Evolutionary conservation across 2,888 invertebrate genomes (phyloP).

Genomic region (Calameuta pallipes): DNA sequence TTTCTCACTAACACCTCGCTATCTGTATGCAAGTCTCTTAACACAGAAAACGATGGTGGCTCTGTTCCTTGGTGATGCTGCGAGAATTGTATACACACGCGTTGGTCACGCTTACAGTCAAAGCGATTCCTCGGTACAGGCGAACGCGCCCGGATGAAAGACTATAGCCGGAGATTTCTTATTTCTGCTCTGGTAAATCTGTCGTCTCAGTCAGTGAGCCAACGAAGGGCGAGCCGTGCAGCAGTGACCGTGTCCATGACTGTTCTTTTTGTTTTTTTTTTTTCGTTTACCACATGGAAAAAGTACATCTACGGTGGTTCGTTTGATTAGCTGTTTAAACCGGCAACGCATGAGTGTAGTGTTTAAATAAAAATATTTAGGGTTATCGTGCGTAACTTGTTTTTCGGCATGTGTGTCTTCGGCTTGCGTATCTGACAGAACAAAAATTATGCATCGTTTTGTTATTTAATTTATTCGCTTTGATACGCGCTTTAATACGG

Average conservation of each 20-base stretch:
- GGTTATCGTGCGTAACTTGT: not conserved
- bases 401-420: not conserved
- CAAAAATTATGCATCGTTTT: not conserved
- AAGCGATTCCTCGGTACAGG: not conserved
- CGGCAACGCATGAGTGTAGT: not conserved
- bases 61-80: not conserved
- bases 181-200: slow-evolving; percentile 66
- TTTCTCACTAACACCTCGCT: not conserved
- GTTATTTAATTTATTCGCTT: not conserved
- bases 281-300: slow-evolving; percentile 21
- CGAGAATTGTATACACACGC: not conserved
- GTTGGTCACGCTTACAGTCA: not conserved
- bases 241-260: slow-evolving; percentile 55
- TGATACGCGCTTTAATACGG: too few species aligned
- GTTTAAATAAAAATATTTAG: not conserved
- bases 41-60: slow-evolving; percentile 6
- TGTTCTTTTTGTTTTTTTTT: slow-evolving; percentile 46
- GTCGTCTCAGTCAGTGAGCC: slow-evolving; percentile 65
- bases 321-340: not conserved
- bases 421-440: not conserved
- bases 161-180: slow-evolving; percentile 57
- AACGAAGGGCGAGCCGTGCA: slow-evolving; percentile 59
- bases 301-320: not conserved
- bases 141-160: slow-evolving; percentile 6
- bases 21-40: not conserved